Percentiles rank a stretch among this genome's conserved stretches.
Evolutionary conservation across 2,797 vertebrate species (phyloP).

Genomic region (Acanthurus leucopareius): DNA sequence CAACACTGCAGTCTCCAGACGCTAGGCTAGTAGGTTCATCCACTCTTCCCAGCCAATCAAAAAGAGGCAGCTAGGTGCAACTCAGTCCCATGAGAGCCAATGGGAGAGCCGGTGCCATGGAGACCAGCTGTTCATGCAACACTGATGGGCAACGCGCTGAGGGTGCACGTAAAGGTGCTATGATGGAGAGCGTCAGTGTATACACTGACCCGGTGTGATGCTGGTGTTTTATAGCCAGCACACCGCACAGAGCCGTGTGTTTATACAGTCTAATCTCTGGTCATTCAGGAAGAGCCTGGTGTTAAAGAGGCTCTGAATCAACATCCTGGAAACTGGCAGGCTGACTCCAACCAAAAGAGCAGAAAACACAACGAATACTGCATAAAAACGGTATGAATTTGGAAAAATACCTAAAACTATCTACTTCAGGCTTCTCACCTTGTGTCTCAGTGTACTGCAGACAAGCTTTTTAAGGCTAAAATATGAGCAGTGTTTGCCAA

Average conservation of each 20-base stretch:
- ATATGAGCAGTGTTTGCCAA: slow-evolving; percentile 9
- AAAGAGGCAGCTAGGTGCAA: slow-evolving; percentile 27
- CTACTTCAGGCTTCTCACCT: background rate
- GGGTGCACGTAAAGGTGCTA: slow-evolving; percentile 43
- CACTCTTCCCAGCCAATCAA: slow-evolving; percentile 59
- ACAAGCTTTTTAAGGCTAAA: slow-evolving; percentile 3
- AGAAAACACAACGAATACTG: background rate
- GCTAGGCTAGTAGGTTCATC: slow-evolving; percentile 42
- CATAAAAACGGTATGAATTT: background rate
- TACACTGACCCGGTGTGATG: slow-evolving; percentile 18
- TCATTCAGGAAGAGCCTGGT: slow-evolving; percentile 49
- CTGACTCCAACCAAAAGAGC: background rate
- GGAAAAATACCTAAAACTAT: background rate
- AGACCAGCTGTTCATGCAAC: slow-evolving; percentile 67
- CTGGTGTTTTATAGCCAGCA: slow-evolving; percentile 46
- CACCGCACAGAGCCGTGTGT: slow-evolving; percentile 22
- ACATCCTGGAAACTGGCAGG: slow-evolving; percentile 27
- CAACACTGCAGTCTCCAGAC: slow-evolving; percentile 78
- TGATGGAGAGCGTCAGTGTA: slow-evolving; percentile 31
- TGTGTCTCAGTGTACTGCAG: background rate
- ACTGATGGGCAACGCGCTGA: slow-evolving; percentile 50
- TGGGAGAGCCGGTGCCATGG: slow-evolving; percentile 67
- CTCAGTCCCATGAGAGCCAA: slow-evolving; percentile 47
- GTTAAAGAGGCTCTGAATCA: slow-evolving; percentile 47
- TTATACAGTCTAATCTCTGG: slow-evolving; percentile 42